Evolutionary conservation across 1,140 invertebrate species (phyloP).

Genomic region (Proctacanthus coquilletti): DNA sequence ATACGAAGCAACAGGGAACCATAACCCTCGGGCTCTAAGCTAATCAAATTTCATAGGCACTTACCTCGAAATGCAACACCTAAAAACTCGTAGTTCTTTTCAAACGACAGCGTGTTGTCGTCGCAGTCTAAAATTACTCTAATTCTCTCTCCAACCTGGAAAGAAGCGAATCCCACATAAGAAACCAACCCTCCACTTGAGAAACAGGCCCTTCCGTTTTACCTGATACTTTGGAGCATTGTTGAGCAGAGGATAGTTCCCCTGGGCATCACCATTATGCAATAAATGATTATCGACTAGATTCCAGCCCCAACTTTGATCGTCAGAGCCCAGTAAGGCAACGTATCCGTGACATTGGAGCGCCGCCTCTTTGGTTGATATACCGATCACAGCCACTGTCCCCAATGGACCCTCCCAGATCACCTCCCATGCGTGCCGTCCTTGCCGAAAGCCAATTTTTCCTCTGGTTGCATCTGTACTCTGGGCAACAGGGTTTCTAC

Average conservation of each 20-base stretch:
- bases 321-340: conserved; percentile 83
- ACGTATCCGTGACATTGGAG: conserved; percentile 88
- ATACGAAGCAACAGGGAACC: too few species aligned
- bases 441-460: conserved; percentile 86
- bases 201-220: too few species aligned
- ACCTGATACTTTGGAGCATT: conserved; percentile 98
- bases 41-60: too few species aligned
- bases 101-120: conserved; percentile 92
- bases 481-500: conserved; percentile 89
- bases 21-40: too few species aligned
- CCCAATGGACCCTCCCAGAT: conserved; percentile 98
- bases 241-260: conserved; percentile 88
- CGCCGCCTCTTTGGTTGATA: conserved; percentile 87
- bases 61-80: conserved; percentile 92
- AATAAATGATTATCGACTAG: conserved; percentile 93
- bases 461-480: conserved; percentile 93
- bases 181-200: neutral
- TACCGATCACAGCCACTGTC: conserved; percentile 87
- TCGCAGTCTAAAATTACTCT: conserved; percentile 95
- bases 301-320: conserved; percentile 99
- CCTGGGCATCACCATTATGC: conserved; percentile 91
- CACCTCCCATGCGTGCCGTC: conserved; percentile 95
- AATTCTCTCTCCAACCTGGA: conserved; percentile 87
- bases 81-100: conserved; percentile 96
- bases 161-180: conserved; percentile 18